Evolutionary conservation across 2,113 vertebrate genomes (phyloP).

Genomic region (Hemibates koningsi): DNA sequence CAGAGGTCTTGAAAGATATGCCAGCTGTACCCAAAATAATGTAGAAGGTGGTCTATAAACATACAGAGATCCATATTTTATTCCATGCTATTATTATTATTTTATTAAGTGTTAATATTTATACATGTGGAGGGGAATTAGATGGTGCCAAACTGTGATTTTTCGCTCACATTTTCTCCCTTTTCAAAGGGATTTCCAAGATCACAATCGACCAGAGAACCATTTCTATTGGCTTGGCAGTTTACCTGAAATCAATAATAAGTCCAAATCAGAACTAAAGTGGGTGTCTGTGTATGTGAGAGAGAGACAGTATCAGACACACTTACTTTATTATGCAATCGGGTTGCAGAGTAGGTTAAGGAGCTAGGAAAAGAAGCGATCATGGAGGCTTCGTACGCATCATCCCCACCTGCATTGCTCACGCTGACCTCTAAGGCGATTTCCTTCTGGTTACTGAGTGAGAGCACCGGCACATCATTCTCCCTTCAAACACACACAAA

Average conservation of each 20-base stretch:
- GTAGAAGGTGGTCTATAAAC: conserved; percentile 80
- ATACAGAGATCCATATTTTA: neutral
- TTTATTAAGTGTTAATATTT: neutral
- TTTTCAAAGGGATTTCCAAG: conserved; percentile 91
- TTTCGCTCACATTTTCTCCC: conserved; percentile 74
- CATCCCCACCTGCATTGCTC: conserved; percentile 83
- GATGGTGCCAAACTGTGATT: neutral
- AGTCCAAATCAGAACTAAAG: neutral
- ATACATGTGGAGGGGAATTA: neutral
- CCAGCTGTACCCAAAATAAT: conserved; percentile 83
- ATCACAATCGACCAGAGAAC: conserved; percentile 82
- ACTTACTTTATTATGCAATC: conserved; percentile 59
- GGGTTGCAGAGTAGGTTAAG: conserved; percentile 77
- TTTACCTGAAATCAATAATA: conserved; percentile 59
- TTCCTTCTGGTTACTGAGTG: conserved; percentile 84
- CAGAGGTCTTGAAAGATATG: conserved; percentile 78
- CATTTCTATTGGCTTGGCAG: conserved; percentile 82
- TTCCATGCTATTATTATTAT: neutral
- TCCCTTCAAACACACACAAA: conserved; percentile 63
- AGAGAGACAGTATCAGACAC: neutral
- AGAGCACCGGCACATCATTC: conserved; percentile 72
- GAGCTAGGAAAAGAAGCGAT: conserved; percentile 73
- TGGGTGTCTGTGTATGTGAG: neutral
- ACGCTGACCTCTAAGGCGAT: conserved; percentile 88
- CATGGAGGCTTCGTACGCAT: conserved; percentile 85